Evolutionary conservation across 2,113 vertebrate genomes (phyloP).

Genomic region (Diadophis punctatus): DNA sequence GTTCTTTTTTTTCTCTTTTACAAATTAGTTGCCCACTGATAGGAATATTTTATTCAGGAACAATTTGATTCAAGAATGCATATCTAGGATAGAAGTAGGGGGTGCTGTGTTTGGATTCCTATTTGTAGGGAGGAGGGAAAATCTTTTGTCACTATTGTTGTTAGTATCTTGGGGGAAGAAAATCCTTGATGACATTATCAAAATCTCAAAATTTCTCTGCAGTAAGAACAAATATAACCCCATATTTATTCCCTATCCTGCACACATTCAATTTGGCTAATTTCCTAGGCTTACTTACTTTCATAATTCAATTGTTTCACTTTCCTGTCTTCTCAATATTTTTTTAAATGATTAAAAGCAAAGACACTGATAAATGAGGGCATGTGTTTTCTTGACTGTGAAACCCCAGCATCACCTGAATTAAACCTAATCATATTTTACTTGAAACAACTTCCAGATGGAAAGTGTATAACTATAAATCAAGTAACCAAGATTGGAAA

Average conservation of each 20-base stretch:
- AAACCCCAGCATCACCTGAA: not conserved
- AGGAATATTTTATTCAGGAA: not conserved
- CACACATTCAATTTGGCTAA: slow-evolving; percentile 37
- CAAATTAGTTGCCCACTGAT: not conserved
- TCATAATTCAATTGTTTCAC: slow-evolving; percentile 34
- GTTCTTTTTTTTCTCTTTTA: not conserved
- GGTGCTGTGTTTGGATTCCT: not conserved
- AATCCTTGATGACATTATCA: not conserved
- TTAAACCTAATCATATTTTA: not conserved
- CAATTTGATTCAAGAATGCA: not conserved
- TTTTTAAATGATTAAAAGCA: slow-evolving; percentile 10
- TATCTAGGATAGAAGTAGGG: not conserved
- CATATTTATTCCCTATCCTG: slow-evolving; percentile 46
- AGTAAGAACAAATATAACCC: not conserved
- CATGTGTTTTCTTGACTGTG: not conserved
- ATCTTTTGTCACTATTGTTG: slow-evolving; percentile 8
- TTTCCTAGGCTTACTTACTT: slow-evolving; percentile 29
- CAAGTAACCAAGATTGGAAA: not conserved
- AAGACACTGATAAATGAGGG: slow-evolving; percentile 4
- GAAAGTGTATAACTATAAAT: not conserved
- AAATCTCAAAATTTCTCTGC: slow-evolving; percentile 17
- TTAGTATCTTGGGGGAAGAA: slow-evolving; percentile 43
- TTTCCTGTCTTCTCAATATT: slow-evolving; percentile 4
- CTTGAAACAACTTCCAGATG: not conserved
- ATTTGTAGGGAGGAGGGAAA: not conserved